Base-by-base conservation (phyloP, 2,888 invertebrate species). In the Pristionchus fissidentatus region DNA sequence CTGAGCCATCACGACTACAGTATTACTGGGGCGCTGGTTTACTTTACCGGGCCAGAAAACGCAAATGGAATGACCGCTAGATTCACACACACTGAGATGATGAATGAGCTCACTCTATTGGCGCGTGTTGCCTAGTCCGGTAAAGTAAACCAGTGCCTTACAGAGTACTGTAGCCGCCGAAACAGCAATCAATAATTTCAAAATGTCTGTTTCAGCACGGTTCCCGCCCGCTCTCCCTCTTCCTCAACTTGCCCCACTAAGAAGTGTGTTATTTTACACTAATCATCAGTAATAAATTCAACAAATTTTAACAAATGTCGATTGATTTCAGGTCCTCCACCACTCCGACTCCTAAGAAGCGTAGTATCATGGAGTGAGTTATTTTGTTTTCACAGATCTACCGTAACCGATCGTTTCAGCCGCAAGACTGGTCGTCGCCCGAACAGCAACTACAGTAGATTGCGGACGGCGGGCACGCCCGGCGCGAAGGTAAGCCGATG, bases 401-500 rank as follows among this genome's bases (percentile, higher is more conserved):
- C 29, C 46, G 13, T 49, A 19, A 13, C 15, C 49, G 75, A 49
- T 32, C 49, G 46, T 32, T 49, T 41, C 46, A 49, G 29, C 49
- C 46, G 46, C 49, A 49, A 52, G 75, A 46, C 29, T 7, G 49
- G 46, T 32, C 46, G 49, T 46, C 75, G 75, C 49, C n/a, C n/a
- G n/a, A 77, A 52, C 75, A 77, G 75, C 49, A 77, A 77, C n/a
- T 49, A 52, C 75, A 77, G 49, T 41, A 41, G 70, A 41, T 26
- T 70, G 70, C 70, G 70, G 41, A 70, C 70, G 5, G 70, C 70
- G 70, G 43, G 70, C n/a, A 70, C 70, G n/a, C 70, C 49, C 75
- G 49, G 46, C 15, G 49, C 49, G 13, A 26, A 49, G 49, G 75
- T 49, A n/a, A 32, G 22, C 0, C 3, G 13, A 62, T 32, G 29